Evolutionary conservation across 2,888 invertebrate species (phyloP), one percentile per base, ranked within the genome.

Genomic region (Nezara viridula): DNA sequence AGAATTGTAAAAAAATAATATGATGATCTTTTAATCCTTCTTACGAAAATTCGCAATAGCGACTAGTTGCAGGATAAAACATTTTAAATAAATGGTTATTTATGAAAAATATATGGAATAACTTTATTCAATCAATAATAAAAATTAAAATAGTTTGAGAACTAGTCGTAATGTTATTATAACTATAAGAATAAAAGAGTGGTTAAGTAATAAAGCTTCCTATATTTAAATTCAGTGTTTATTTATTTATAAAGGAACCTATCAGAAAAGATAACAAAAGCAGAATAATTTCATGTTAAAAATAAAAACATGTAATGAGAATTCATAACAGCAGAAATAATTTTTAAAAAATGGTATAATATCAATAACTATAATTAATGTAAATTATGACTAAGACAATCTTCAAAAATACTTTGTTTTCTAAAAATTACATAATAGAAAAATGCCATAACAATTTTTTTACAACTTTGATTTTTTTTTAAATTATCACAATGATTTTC

Each of bases 401-500:
- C 19, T 73, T 73, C 66, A 73, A 73, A 73, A 73, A 73, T 73
- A 73, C 66, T 73, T 73, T 73, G 2, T 73, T 73, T 73, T 73
- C 32, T 73, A 73, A 73, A 73, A 73, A 37, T 73, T 37, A 73
- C 37, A 32, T 4, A 21, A 32, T 73, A 0, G 32, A 73, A 73
- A 73, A 73, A 73, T 19, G 14, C 27, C 27, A 27, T n/a, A 60
- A 60, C 27, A 37, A 32, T 77, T 24, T 40, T 44, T 44, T 77
- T 7, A 44, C 77, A n/a, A 24, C n/a, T 73, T 37, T 73, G 19
- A 37, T 81, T n/a, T 81, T n/a, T 44, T n/a, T 12, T 81, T 9
- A 40, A 44, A 81, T 81, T 81, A 81, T 81, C 81, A 81, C 81
- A 81, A 81, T 47, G n/a, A 44, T 44, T 81, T 81, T 81, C 14